Evolutionary conservation across 2,888 invertebrate species (phyloP).

Genomic region (Lithodes maja): DNA sequence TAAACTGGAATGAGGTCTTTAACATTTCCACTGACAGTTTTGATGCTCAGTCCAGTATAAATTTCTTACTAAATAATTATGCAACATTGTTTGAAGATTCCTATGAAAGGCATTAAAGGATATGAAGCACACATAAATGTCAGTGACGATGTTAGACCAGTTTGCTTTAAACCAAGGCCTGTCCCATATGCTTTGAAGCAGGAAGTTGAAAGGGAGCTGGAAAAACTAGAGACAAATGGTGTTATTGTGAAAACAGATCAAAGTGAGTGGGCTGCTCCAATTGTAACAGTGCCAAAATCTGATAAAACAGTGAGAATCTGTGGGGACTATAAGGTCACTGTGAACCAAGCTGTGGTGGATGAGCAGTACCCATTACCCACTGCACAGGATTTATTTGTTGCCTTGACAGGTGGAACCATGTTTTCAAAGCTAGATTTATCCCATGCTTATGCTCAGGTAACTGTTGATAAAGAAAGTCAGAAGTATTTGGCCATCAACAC

Average conservation of each 20-base stretch:
- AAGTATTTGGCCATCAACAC: background rate
- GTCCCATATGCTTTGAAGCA: background rate
- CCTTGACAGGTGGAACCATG: background rate
- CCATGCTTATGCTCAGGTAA: too few relatives aligned
- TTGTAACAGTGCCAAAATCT: background rate
- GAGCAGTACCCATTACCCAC: background rate
- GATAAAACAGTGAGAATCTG: background rate
- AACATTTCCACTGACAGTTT: background rate
- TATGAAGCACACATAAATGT: background rate
- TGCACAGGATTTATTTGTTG: background rate
- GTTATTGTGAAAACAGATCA: background rate
- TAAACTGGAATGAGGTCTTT: background rate
- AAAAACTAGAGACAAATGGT: background rate
- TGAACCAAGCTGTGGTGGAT: background rate
- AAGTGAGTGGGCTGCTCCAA: background rate
- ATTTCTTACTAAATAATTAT: background rate
- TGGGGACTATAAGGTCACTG: background rate
- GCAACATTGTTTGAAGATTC: background rate
- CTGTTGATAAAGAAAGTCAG: background rate
- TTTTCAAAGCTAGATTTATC: background rate
- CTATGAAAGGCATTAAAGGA: background rate
- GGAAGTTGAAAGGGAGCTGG: background rate
- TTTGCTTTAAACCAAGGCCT: background rate
- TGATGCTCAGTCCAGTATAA: background rate
- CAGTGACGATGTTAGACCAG: background rate